phyloP scores from a whole-genome alignment of 2,797 vertebrate genomes.

The Myiothlypis chrysogaster region DNA sequence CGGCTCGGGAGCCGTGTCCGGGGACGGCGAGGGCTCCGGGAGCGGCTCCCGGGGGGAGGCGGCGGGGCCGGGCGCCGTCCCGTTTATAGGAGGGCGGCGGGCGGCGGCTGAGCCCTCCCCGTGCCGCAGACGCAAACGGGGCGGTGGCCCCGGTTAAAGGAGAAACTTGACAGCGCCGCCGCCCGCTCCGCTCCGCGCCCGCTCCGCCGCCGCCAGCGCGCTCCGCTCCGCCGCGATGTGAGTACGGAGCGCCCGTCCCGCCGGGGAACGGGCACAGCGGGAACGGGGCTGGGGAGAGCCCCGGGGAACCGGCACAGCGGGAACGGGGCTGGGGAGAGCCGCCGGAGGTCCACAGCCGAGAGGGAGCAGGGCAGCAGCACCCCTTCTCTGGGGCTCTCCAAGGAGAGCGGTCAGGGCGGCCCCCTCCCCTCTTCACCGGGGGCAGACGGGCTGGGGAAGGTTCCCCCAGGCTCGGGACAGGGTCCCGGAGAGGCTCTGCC shows the following conservation, averaged over 20 bases:
- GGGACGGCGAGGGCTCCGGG: background rate
- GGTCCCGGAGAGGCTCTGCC: background rate
- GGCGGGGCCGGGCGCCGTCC: background rate
- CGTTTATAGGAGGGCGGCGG: constrained; percentile 32
- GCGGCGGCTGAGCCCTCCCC: constrained; percentile 2
- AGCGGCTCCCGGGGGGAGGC: accelerated
- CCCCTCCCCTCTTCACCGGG: background rate
- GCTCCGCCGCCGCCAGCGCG: background rate
- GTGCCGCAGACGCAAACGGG: constrained; percentile 44
- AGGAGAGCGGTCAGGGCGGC: background rate
- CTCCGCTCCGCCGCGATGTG: constrained; percentile 24
- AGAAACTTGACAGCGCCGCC: constrained; percentile 38
- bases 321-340: no score
- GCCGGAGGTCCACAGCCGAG: no score
- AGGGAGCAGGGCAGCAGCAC: no score
- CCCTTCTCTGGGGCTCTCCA: no score
- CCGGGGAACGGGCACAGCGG: background rate
- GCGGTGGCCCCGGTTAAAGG: constrained; percentile 53
- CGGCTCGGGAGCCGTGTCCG: no score
- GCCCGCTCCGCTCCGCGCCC: background rate
- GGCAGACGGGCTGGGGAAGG: background rate
- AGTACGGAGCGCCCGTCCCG: background rate
- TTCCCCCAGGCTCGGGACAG: background rate
- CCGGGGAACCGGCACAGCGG: background rate
- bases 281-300: background rate